Evolutionary conservation across 2,797 vertebrate species (phyloP).

Genomic region (Myiotriccus ornatus): DNA sequence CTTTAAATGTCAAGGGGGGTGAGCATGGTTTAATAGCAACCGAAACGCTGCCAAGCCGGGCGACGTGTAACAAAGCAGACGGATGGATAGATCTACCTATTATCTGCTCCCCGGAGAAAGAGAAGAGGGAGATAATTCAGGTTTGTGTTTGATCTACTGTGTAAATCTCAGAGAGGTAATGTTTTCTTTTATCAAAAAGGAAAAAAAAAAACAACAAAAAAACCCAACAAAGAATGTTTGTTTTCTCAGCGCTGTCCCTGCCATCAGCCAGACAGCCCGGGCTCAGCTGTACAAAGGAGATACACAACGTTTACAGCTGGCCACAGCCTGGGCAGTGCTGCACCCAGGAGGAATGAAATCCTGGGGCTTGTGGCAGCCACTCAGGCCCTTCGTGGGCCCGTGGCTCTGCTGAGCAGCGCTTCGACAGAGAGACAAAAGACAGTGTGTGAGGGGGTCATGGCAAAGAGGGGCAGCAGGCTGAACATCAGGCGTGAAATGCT

Average conservation of each 20-base stretch:
- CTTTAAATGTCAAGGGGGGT: constrained; percentile 37
- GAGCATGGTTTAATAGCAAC: constrained; percentile 13
- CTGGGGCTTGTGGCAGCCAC: background rate
- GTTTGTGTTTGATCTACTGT: constrained; percentile 20
- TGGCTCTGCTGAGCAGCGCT: background rate
- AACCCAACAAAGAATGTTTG: background rate
- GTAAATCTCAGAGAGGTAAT: constrained; percentile 39
- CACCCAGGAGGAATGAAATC: background rate
- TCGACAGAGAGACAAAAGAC: background rate
- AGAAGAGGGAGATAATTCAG: background rate
- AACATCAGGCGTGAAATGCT: rapidly evolving
- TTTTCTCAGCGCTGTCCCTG: background rate
- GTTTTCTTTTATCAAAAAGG: constrained; percentile 20
- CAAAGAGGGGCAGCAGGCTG: background rate
- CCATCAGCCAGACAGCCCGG: background rate
- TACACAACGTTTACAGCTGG: background rate
- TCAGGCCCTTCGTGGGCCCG: rapidly evolving
- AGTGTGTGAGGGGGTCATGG: too few species aligned
- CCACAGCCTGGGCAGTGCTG: background rate
- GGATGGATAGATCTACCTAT: constrained; percentile 8
- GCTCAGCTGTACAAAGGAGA: background rate
- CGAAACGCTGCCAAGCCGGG: background rate
- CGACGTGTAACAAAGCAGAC: background rate
- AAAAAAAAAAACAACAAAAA: background rate
- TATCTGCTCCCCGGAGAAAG: constrained; percentile 16